Conservation (phyloP, 64 coral and sea anemone genomes). For the Stylophora pistillata region DNA sequence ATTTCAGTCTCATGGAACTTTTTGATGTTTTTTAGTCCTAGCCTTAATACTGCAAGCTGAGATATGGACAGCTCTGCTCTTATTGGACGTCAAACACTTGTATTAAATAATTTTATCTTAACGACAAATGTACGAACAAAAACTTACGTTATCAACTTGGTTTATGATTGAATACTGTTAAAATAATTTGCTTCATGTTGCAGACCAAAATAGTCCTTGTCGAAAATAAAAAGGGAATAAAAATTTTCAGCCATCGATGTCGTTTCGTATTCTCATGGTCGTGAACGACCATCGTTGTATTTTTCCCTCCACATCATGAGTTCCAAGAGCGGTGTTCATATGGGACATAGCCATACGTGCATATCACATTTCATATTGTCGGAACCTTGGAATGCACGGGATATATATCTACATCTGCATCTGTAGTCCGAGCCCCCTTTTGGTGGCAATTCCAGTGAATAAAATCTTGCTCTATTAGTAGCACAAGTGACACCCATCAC, state of each 20-base stretch:
- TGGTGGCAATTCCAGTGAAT: neutral
- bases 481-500: conserved; percentile 11
- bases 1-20: neutral
- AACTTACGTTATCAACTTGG: neutral
- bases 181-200: neutral
- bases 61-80: neutral
- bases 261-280: too few relatives aligned
- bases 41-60: neutral
- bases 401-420: neutral
- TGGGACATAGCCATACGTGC: conserved; percentile 20
- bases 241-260: too few relatives aligned
- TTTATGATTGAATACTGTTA: neutral
- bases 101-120: conserved; percentile 6
- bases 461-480: neutral
- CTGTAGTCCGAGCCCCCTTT: accelerated
- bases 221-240: neutral
- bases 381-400: too few relatives aligned
- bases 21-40: neutral
- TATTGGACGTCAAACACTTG: neutral
- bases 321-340: neutral
- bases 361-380: neutral
- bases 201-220: conserved; percentile 7
- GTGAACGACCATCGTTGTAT: neutral
- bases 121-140: neutral
- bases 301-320: neutral